Evolutionary conservation across 2,797 vertebrate species (phyloP).

Genomic region (Eospalax fontanierii): DNA sequence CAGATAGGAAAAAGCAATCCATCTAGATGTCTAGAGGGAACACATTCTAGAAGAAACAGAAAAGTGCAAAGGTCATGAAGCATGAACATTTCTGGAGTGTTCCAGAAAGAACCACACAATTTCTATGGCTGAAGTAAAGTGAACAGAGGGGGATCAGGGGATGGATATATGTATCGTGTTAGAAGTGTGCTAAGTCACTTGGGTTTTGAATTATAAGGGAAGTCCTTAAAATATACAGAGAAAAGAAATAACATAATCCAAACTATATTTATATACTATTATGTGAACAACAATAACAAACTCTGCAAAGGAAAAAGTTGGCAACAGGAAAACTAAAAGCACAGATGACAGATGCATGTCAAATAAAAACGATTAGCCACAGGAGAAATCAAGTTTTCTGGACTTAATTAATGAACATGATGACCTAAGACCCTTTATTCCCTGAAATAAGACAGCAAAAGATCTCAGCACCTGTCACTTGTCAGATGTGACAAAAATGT

Average conservation of each 20-base stretch:
- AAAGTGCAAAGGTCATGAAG: neutral
- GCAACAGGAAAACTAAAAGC: conserved; percentile 32
- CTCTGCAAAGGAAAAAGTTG: conserved; percentile 11
- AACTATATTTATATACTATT: conserved; percentile 6
- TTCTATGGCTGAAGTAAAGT: neutral
- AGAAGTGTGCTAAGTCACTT: neutral
- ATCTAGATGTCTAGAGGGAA: neutral
- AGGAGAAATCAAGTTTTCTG: conserved; percentile 69
- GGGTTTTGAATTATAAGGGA: neutral
- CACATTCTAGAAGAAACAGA: neutral
- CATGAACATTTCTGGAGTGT: neutral
- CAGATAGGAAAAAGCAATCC: neutral
- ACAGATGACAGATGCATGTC: conserved; percentile 62
- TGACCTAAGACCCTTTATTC: conserved; percentile 75
- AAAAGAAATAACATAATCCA: conserved; percentile 50
- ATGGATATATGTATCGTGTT: too few relatives aligned
- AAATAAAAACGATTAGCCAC: conserved; percentile 79
- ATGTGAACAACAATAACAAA: conserved; percentile 2
- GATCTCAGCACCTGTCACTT: conserved; percentile 77
- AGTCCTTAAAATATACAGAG: neutral
- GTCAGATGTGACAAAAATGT: conserved; percentile 77
- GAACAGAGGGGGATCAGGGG: too few relatives aligned
- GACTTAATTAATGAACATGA: conserved; percentile 77
- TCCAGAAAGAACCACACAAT: neutral
- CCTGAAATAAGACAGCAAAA: conserved; percentile 63